Evolutionary conservation across 2,113 vertebrate genomes (phyloP).

Genomic region (Zosterops lateralis): DNA sequence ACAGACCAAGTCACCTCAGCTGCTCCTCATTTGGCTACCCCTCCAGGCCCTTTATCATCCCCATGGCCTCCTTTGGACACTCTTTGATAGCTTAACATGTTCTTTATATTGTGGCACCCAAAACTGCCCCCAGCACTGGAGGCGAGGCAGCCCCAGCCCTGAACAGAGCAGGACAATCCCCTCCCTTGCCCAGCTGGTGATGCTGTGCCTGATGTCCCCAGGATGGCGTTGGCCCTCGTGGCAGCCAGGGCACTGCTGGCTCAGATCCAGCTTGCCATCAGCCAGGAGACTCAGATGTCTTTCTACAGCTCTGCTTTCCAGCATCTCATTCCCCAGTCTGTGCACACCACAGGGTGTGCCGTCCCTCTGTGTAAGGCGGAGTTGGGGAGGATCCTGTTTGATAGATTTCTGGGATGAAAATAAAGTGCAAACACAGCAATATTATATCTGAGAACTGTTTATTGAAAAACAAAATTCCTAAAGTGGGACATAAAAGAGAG

Average conservation of each 20-base stretch:
- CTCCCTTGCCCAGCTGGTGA: accelerated
- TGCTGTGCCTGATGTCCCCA: background rate
- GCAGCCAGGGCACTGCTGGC: too few relatives aligned
- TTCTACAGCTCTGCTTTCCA: background rate
- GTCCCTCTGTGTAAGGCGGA: background rate
- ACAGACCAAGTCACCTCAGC: background rate
- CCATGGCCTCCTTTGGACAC: background rate
- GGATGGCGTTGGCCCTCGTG: accelerated
- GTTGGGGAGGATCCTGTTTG: background rate
- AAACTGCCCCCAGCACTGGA: background rate
- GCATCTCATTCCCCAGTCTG: background rate
- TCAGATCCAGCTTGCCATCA: accelerated
- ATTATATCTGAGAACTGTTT: background rate
- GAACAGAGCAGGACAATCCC: background rate
- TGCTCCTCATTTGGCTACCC: accelerated
- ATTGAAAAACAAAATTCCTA: background rate
- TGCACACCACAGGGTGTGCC: background rate
- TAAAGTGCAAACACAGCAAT: accelerated
- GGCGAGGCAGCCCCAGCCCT: accelerated
- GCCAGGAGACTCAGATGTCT: accelerated
- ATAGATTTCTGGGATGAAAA: accelerated
- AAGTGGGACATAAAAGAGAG: too few relatives aligned
- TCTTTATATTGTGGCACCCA: too few relatives aligned
- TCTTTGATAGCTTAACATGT: background rate
- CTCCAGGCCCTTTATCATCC: background rate